Evolutionary conservation across 1,140 invertebrate genomes (phyloP).

Genomic region (Daktulosphaira vitifoliae): DNA sequence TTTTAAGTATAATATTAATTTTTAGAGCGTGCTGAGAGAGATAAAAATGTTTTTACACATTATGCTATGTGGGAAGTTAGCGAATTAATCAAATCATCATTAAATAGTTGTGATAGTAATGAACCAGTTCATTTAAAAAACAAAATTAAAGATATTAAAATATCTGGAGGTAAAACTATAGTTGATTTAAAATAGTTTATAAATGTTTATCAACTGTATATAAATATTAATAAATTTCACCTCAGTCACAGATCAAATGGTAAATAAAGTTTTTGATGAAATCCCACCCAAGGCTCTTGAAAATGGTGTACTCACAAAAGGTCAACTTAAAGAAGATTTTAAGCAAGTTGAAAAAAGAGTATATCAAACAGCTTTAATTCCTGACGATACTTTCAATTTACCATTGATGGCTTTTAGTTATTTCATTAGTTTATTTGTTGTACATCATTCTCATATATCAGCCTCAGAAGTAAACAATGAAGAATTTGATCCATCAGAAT

Average conservation of each 20-base stretch:
- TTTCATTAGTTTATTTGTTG: constrained; percentile 64
- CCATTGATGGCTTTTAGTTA: constrained; percentile 79
- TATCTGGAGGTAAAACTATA: constrained; percentile 7
- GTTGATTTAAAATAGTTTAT: neutral
- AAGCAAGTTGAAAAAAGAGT: constrained; percentile 51
- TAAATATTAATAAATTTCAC: neutral
- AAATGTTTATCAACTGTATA: too few species aligned
- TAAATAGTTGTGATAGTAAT: neutral
- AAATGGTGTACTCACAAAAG: constrained; percentile 77
- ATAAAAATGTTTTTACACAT: neutral
- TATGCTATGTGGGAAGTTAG: constrained; percentile 15
- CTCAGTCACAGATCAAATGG: neutral
- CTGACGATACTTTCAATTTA: constrained; percentile 57
- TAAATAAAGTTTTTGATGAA: constrained; percentile 40
- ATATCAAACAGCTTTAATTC: constrained; percentile 37
- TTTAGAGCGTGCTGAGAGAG: neutral
- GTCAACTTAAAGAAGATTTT: constrained; percentile 73
- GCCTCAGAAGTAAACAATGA: constrained; percentile 60
- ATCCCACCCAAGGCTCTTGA: constrained; percentile 68
- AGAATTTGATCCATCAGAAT: constrained; percentile 52
- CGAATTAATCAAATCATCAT: neutral
- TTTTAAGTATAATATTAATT: neutral
- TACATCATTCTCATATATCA: constrained; percentile 57
- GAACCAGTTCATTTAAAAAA: constrained; percentile 7
- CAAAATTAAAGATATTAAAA: constrained; percentile 19